A percentile compares a stretch with the other conserved stretches of the same genome.
These are phyloP conservation scores for Propithecus perrieri DNA, from an alignment of 2,797 vertebrate species.

Conservation along the genomic window DNA sequence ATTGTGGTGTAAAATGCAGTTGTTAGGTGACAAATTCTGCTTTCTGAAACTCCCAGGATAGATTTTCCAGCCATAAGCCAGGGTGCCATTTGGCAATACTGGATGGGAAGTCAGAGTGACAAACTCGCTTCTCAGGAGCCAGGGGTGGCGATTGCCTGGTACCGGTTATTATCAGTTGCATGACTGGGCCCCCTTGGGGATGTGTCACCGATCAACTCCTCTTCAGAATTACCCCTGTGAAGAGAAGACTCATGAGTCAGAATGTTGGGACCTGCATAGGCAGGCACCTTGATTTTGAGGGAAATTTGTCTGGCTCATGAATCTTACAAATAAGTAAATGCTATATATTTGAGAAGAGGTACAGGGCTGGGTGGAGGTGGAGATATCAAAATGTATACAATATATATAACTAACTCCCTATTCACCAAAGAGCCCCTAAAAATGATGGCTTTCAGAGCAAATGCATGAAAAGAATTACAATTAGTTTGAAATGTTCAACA, in stretches of 20 bases:
- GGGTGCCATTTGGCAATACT: not conserved
- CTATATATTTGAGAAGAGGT: not conserved
- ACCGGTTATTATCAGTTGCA: not conserved
- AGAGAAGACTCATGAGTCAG: conserved; percentile 50
- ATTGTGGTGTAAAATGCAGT: not conserved
- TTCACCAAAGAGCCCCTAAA: not conserved
- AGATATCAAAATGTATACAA: not conserved
- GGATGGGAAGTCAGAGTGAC: conserved; percentile 16
- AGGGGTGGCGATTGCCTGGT: not conserved
- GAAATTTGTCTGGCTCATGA: not conserved
- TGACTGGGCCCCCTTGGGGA: rapidly evolving
- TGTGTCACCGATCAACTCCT: not conserved
- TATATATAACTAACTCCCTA: not conserved
- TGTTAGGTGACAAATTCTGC: not conserved
- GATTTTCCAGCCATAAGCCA: conserved; percentile 5
- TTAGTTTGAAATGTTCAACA: conserved; percentile 1
- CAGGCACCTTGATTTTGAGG: conserved; percentile 19
- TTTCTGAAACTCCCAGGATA: conserved; percentile 38
- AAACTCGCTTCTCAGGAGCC: conserved; percentile 18
- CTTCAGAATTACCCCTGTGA: conserved; percentile 34
- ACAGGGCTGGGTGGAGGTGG: not conserved
- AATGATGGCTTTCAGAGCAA: not conserved
- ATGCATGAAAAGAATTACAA: not conserved
- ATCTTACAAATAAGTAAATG: conserved; percentile 20
- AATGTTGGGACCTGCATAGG: not conserved